Base-by-base conservation (phyloP, 2,797 vertebrate genomes). In the Aphelocoma californica region DNA sequence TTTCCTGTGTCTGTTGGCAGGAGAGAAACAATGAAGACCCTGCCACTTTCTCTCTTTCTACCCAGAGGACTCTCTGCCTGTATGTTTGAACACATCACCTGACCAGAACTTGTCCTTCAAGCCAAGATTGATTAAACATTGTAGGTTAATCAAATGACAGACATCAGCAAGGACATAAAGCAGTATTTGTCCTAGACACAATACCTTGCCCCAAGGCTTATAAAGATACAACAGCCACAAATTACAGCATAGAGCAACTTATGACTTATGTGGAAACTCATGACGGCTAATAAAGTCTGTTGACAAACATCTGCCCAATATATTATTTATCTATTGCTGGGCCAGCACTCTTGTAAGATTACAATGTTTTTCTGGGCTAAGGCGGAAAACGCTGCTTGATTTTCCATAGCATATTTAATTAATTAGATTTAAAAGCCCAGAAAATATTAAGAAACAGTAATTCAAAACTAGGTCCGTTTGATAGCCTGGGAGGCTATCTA, bases 81-180 rank as follows among this genome's bases (percentile, higher is more conserved):
- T 17, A 10, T 19, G 5, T 82, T 90, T 80, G 21, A 70, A 26
- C 47, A 18, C 3, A 66, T 36, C 78, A 83, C 40, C 81, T 90
- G 94, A 87, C 24, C 51, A 73, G 29, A 44, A 70, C 26, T 28
- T 77, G 58, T 60, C 48, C 70, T 93, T 84, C 71, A 50, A 75
- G 32, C 21, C 13, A 47, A 45, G 80, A 66, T 1, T 75, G 48
- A 79, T 66, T 79, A 92, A 88, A 95, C 54, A 53, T 3, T 4
- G 0, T 36, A 67, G 36, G 44, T 34, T 77, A 87, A 92, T 54
- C 44, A 86, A 84, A 69, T 44, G 57, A 79, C 36, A 56, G 47
- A 54, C 24, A 80, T 65, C 85, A 86, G 21, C 80, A 88, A 90
- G 64, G 57, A 36, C 73, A 92, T 29, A 92, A 62, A 88, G 65